These are phyloP conservation scores for Conchocele bisecta DNA, from an alignment of 2,888 invertebrate species.

Conservation along the genomic window DNA sequence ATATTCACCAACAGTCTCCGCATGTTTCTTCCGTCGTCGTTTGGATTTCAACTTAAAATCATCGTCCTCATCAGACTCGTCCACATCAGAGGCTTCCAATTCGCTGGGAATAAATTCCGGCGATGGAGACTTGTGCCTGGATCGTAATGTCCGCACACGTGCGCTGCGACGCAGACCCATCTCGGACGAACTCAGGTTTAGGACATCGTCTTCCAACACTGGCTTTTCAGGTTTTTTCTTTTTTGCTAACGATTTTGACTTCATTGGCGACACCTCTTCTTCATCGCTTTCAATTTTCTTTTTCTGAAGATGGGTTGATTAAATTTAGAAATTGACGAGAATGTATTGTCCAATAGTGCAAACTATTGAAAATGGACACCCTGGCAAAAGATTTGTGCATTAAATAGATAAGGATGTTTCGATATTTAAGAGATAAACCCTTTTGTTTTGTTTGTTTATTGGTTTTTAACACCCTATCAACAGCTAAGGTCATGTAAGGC, in stretches of 20 bases:
- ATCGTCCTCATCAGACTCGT: constrained; percentile 52
- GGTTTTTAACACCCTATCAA: no score
- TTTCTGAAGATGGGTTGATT: constrained; percentile 59
- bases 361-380: no score
- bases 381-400: no score
- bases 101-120: constrained; percentile 54
- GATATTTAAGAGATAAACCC: no score
- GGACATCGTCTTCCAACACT: constrained; percentile 5
- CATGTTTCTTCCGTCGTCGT: constrained; percentile 30
- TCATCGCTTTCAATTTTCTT: constrained; percentile 65
- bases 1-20: background rate
- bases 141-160: constrained; percentile 50
- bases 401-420: no score
- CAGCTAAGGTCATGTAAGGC: no score
- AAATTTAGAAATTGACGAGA: no score
- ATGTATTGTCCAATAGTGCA: no score
- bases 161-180: constrained; percentile 56
- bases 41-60: constrained; percentile 50
- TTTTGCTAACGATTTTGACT: constrained; percentile 7
- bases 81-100: constrained; percentile 35
- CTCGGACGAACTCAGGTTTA: constrained; percentile 47
- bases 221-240: constrained; percentile 12
- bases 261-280: no score
- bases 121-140: constrained; percentile 49
- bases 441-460: no score